These are phyloP conservation scores for Rhynchotus rufescens DNA, from an alignment of 2,797 vertebrate genomes.

Conservation along the genomic window DNA sequence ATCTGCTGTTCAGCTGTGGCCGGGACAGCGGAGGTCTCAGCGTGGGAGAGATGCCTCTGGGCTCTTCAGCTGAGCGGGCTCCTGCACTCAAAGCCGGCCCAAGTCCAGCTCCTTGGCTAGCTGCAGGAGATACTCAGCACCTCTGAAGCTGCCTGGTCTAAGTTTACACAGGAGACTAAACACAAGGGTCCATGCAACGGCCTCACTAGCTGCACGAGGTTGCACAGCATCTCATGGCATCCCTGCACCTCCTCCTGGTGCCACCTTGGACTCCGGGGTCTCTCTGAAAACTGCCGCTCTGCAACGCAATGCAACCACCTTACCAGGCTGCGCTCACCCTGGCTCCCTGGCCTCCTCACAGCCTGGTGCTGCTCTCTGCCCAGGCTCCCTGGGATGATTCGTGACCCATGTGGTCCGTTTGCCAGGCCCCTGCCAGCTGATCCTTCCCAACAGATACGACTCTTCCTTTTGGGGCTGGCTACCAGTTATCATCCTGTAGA, in stretches of 20 bases:
- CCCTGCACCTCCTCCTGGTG: not conserved
- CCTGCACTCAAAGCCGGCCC: not conserved
- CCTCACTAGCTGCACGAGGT: not conserved
- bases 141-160: accelerated
- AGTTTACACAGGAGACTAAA: not conserved
- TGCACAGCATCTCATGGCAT: not conserved
- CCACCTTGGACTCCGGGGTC: accelerated
- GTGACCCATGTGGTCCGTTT: not conserved
- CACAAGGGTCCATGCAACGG: not conserved
- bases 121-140: not conserved
- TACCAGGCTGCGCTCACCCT: too few relatives aligned
- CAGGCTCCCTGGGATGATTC: not conserved
- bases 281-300: not conserved
- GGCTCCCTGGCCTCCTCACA: not conserved
- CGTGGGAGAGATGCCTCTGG: not conserved
- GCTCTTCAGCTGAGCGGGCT: not conserved
- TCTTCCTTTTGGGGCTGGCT: not conserved
- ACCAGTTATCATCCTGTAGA: not conserved
- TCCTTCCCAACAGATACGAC: not conserved
- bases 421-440: not conserved
- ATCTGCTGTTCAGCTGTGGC: not conserved
- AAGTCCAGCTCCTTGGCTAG: not conserved
- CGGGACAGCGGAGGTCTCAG: not conserved
- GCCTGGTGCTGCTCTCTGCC: not conserved
- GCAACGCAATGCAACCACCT: not conserved